Evolutionary conservation across 2,797 vertebrate genomes (phyloP).

Genomic region (Karalla daura): DNA sequence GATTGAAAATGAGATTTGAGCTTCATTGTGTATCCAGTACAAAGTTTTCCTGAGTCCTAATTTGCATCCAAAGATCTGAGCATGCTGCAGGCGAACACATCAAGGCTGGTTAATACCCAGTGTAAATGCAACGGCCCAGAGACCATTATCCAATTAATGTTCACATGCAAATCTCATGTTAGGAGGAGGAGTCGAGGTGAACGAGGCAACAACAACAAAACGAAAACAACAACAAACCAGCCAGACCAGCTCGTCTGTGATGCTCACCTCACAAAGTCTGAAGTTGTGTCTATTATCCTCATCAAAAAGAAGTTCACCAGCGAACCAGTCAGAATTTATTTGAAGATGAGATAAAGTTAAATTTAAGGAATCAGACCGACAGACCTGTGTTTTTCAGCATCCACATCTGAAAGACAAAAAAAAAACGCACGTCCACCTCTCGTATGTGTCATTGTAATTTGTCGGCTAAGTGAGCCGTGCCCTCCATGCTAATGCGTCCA

Average conservation of each 20-base stretch:
- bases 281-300: neutral
- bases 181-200: neutral
- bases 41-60: neutral
- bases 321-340: neutral
- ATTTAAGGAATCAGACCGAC: too few relatives aligned
- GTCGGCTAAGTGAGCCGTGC: conserved; percentile 33
- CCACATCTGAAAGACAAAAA: too few relatives aligned
- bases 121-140: neutral
- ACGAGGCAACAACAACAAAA: neutral
- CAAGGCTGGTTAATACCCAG: neutral
- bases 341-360: neutral
- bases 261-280: neutral
- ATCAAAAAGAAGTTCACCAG: neutral
- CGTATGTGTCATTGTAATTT: conserved; percentile 38
- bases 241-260: too few relatives aligned
- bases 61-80: neutral
- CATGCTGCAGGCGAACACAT: neutral
- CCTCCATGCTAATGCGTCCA: conserved; percentile 49
- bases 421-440: too few relatives aligned
- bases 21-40: neutral
- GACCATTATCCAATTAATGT: neutral
- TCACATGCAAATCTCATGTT: neutral
- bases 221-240: neutral
- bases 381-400: conserved; percentile 8
- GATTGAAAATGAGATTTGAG: neutral